Evolutionary conservation across 2,797 vertebrate species (phyloP).

Genomic region (Tapera naevia): DNA sequence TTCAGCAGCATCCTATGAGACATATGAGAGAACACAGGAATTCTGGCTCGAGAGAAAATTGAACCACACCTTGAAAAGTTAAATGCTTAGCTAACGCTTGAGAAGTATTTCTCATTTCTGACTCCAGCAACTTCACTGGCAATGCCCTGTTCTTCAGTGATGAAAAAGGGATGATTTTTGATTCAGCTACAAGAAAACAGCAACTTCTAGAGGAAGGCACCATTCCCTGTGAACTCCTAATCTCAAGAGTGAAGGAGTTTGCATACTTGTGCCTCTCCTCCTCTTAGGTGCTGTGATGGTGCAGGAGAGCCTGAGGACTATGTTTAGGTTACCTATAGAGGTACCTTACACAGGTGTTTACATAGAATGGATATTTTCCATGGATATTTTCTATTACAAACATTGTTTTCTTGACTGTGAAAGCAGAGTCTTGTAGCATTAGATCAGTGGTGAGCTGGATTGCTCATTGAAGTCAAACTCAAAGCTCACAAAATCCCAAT

Average conservation of each 20-base stretch:
- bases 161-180: not conserved
- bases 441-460: not conserved
- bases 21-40: not conserved
- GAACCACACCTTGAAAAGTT: not conserved
- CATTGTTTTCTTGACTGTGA: not conserved
- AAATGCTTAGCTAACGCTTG: not conserved
- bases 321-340: rapidly evolving
- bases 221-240: not conserved
- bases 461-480: not conserved
- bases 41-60: not conserved
- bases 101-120: not conserved
- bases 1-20: not conserved
- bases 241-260: not conserved
- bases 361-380: not conserved
- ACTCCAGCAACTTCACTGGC: not conserved
- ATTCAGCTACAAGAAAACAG: not conserved
- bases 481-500: not conserved
- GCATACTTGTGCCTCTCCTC: not conserved
- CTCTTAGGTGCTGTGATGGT: not conserved
- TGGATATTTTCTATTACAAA: not conserved
- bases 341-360: not conserved
- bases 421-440: not conserved
- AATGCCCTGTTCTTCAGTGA: not conserved
- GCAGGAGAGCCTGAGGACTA: not conserved
- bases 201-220: not conserved